Base-by-base conservation (phyloP, 2,797 vertebrate genomes). In the Monodelphis domestica region DNA sequence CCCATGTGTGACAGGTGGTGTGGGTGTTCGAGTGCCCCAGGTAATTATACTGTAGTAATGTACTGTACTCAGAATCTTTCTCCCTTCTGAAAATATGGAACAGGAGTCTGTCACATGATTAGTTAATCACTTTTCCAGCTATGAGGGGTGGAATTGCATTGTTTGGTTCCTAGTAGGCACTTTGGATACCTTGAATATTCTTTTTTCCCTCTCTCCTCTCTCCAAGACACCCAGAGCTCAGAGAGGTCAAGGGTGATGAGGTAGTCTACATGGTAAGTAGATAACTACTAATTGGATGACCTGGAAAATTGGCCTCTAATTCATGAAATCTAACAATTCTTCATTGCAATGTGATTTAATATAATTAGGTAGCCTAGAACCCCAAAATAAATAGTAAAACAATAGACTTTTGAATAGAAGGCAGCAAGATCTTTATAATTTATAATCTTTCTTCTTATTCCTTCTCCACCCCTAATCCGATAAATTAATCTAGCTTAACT, bases 401-500 rank as follows among this genome's bases (percentile, higher is more conserved):
- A 38, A 21, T 70, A 70, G n/a, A 5, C 63, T 38, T 70, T 70
- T n/a, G 12, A 33, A n/a, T 33, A 70, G 63, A 70, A 70, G 38
- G 63, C 33, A 21, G 59, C 59, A n/a, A 33, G 30, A 70, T 70
- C 12, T 70, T 70, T 70, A 17, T n/a, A n/a, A 15, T 15, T 70
- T 70, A 10, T 17, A 78, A 78, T 17, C n/a, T 78, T 78, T 78
- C 33, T 70, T 70, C n/a, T 45, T 78, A 24, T 78, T 2, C 57
- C 12, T 59, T 59, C 17, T 3, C n/a, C 7, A 17, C n/a, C n/a
- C n/a, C 3, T 70, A 3, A 5, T n/a, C 3, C 57, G n/a, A n/a
- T 2, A 38, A 0, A n/a, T 45, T 2, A 6, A 78, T 9, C 17
- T 24, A 24, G n/a, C n/a, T 7, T 38, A 78, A 17, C 0, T 24